Evolutionary conservation across 2,888 invertebrate genomes (phyloP).

Genomic region (Cryptophagus acutangulus): DNA sequence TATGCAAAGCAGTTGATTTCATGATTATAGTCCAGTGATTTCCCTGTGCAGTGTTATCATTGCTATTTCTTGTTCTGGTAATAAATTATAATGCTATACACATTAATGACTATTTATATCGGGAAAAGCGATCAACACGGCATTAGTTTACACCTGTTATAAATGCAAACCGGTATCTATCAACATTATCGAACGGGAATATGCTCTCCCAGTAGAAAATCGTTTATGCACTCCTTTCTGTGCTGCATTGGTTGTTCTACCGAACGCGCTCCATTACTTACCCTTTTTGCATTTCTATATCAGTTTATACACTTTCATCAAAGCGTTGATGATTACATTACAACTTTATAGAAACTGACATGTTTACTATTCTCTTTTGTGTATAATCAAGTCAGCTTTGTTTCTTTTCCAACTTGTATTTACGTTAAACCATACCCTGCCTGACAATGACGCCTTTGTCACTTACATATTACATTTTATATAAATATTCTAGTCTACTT

Average conservation of each 20-base stretch:
- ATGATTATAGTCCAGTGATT: constrained; percentile 1
- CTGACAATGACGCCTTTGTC: too few relatives aligned
- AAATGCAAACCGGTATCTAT: constrained; percentile 16
- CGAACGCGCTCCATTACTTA: too few relatives aligned
- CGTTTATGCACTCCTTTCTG: constrained; percentile 3
- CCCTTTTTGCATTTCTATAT: too few relatives aligned
- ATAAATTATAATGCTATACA: constrained; percentile 18
- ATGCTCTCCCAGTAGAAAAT: constrained; percentile 3
- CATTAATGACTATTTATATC: constrained; percentile 22
- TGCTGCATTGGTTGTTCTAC: background rate
- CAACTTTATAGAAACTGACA: too few relatives aligned
- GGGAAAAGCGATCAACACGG: constrained; percentile 18
- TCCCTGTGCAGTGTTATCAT: constrained; percentile 8
- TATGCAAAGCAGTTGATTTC: constrained; percentile 5
- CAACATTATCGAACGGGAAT: constrained; percentile 13
- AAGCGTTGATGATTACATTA: too few relatives aligned
- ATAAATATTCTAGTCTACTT: too few relatives aligned
- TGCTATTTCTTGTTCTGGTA: constrained; percentile 4
- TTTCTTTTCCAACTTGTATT: too few relatives aligned
- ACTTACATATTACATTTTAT: too few relatives aligned
- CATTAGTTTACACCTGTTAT: constrained; percentile 24
- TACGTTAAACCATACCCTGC: too few relatives aligned
- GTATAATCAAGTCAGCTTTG: too few relatives aligned
- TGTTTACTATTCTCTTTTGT: too few relatives aligned
- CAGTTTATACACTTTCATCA: too few relatives aligned